Evolutionary conservation across 2,113 vertebrate genomes (phyloP).

Genomic region (Alosa alosa): DNA sequence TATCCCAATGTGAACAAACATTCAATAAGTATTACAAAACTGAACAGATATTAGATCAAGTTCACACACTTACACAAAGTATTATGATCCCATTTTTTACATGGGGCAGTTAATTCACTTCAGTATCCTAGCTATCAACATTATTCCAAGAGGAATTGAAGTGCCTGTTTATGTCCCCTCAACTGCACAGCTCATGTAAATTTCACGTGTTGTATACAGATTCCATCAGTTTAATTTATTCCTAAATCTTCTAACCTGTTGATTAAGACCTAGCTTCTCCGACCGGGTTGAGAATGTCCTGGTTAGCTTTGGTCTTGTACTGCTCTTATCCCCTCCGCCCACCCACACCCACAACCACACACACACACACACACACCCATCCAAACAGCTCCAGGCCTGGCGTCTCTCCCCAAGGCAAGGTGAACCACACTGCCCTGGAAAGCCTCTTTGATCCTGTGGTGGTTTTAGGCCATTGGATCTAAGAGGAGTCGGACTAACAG

Average conservation of each 20-base stretch:
- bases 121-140: too few species aligned
- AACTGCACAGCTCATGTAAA: too few species aligned
- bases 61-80: background rate
- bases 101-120: too few species aligned
- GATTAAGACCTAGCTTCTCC: too few species aligned
- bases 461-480: slow-evolving; percentile 30
- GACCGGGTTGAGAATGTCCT: too few species aligned
- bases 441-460: slow-evolving; percentile 50
- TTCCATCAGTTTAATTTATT: too few species aligned
- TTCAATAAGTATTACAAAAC: background rate
- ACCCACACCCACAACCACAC: background rate
- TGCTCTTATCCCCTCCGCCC: background rate
- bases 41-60: background rate
- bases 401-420: slow-evolving; percentile 6
- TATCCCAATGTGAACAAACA: background rate
- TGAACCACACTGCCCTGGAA: slow-evolving; percentile 19
- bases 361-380: slow-evolving; percentile 1
- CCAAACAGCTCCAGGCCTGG: background rate
- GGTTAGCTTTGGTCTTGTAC: too few species aligned
- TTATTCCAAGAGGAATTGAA: too few species aligned
- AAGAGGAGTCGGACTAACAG: slow-evolving; percentile 24
- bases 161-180: too few species aligned
- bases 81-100: too few species aligned
- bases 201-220: too few species aligned
- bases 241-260: too few species aligned